A percentile compares a stretch with the other conserved stretches of the same genome.
Conservation (phyloP, 2,113 vertebrate genomes). For the Mobula birostris region DNA sequence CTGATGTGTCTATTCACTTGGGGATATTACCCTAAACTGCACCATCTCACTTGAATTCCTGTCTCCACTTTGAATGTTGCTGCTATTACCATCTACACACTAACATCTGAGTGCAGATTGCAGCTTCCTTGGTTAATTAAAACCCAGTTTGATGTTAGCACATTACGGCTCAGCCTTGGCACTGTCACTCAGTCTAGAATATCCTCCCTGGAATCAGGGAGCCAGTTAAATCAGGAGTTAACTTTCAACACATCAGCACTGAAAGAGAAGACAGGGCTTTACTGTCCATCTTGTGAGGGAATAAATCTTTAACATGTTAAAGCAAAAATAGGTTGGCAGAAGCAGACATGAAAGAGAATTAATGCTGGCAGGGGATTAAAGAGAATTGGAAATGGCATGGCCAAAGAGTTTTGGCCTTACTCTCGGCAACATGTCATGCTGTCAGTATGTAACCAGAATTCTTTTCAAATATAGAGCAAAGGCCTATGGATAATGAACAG, state of each 20-base stretch:
- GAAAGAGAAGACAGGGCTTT: neutral
- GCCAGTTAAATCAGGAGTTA: slow-evolving; percentile 28
- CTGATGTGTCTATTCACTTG: too few relatives aligned
- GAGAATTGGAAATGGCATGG: slow-evolving; percentile 34
- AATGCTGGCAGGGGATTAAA: slow-evolving; percentile 20
- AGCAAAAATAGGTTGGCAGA: slow-evolving; percentile 36
- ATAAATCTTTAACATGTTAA: slow-evolving; percentile 37
- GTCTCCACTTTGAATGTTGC: slow-evolving; percentile 24
- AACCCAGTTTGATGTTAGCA: neutral
- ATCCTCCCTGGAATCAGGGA: neutral
- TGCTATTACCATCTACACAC: neutral
- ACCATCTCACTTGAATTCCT: neutral
- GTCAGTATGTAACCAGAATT: slow-evolving; percentile 34
- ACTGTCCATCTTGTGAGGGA: slow-evolving; percentile 6
- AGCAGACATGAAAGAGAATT: slow-evolving; percentile 34
- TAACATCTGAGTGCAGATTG: neutral
- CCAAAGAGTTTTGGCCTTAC: slow-evolving; percentile 14
- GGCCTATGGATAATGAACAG: slow-evolving; percentile 26
- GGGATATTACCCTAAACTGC: neutral
- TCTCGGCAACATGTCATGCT: neutral
- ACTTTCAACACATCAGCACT: slow-evolving; percentile 35
- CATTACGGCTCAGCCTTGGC: neutral
- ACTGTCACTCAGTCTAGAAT: slow-evolving; percentile 17
- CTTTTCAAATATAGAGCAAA: slow-evolving; percentile 28
- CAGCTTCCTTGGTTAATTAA: neutral